Evolutionary conservation across 2,888 invertebrate genomes (phyloP).

Genomic region (Rotaria macrura): DNA sequence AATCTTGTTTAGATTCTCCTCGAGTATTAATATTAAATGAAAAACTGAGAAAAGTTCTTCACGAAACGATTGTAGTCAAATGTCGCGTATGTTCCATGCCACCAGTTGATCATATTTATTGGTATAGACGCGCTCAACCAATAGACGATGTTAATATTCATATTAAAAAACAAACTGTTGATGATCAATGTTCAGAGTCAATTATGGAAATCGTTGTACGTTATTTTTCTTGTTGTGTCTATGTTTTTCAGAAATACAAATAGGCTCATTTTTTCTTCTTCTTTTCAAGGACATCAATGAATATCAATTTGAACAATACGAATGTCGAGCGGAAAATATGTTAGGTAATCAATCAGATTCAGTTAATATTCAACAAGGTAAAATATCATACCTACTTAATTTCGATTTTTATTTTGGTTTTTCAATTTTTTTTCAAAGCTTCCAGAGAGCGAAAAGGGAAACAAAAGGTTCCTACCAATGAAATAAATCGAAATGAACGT

Average conservation of each 20-base stretch:
- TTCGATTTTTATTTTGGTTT: background rate
- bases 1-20: background rate
- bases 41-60: background rate
- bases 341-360: background rate
- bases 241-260: background rate
- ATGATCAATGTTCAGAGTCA: background rate
- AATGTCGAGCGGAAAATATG: background rate
- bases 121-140: background rate
- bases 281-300: background rate
- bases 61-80: background rate
- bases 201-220: background rate
- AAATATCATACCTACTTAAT: background rate
- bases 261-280: background rate
- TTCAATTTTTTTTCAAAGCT: background rate
- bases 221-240: background rate
- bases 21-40: background rate
- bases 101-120: background rate
- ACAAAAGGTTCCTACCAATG: background rate
- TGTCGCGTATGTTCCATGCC: background rate
- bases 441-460: background rate
- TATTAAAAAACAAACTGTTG: background rate
- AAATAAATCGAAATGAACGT: background rate
- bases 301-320: background rate
- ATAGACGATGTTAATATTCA: background rate
- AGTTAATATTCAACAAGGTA: background rate